Base-by-base conservation (phyloP, 2,888 invertebrate species). In the Dichetophora obliterata region DNA sequence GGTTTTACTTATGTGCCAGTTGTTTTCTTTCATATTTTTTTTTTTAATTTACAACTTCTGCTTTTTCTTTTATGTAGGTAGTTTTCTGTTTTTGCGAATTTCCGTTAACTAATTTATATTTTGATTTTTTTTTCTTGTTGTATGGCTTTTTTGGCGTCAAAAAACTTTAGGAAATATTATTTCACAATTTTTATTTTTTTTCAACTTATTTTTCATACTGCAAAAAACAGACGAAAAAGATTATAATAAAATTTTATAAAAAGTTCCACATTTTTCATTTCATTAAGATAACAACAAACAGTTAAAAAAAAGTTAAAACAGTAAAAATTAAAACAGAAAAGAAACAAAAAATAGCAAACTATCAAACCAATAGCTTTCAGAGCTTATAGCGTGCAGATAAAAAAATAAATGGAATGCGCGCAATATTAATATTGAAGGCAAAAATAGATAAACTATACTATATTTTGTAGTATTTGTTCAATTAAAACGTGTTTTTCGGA, bases 261-360 rank as follows among this genome's bases (percentile, higher is more conserved):
- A 68, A 50, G 16, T 50, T 43, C 48, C 16, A 68, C 48, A 50
- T 68, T 50, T 68, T 50, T 68, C 14, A 68, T 24, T 27, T 48
- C 27, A 50, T 24, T n/a, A 50, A 48, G 27, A 50, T 16, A 34
- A 63, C 59, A 59, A 9, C 1, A 19, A 8, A 34, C 5, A 63
- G 2, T 19, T n/a, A 34, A 22, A 61, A 61, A 24, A 27, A 27
- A 22, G 2, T 11, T 54, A 54, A 22, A 54, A 22, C n/a, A 9
- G 22, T 9, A 54, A 19, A 54, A 54, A 22, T 22, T 22, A 54
- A 27, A 5, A 59, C 3, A 2, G 16, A 59, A 59, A 59, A 59
- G 59, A 59, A 27, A 1, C 14, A 9, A 59, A 11, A 59, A 83
- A 82, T 2, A 43, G 14, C 43, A 43, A 11, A 43, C 11, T 11